Percentiles rank a stretch among this genome's conserved stretches.
phyloP scores from a whole-genome alignment of 2,113 vertebrate species.

The Atractosteus spatula region DNA sequence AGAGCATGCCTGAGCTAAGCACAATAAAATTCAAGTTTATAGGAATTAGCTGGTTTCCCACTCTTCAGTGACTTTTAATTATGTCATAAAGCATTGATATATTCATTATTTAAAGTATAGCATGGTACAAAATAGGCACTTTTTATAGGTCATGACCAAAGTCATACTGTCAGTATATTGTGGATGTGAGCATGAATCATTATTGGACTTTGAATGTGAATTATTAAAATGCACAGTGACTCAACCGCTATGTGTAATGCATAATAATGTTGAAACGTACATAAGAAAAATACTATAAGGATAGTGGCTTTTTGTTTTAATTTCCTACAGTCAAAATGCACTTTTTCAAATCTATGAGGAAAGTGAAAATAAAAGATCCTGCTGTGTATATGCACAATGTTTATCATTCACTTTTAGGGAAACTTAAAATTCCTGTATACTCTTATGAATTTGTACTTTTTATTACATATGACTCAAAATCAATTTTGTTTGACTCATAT shows the following conservation, averaged over 20 bases:
- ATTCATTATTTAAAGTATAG: conserved; percentile 34
- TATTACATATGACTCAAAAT: too few species aligned
- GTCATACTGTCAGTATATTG: conserved; percentile 37
- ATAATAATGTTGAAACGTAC: background rate
- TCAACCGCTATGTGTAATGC: conserved; percentile 20
- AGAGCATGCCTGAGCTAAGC: conserved; percentile 31
- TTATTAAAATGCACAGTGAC: background rate
- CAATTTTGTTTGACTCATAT: too few species aligned
- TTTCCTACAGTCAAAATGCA: too few species aligned
- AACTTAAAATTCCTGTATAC: too few species aligned
- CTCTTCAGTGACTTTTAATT: conserved; percentile 36
- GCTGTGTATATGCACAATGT: too few species aligned
- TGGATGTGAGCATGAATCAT: conserved; percentile 34
- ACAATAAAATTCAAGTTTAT: conserved; percentile 19
- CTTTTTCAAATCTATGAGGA: too few species aligned
- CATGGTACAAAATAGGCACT: conserved; percentile 11
- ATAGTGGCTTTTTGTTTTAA: too few species aligned
- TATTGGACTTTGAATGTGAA: conserved; percentile 31
- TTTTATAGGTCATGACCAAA: conserved; percentile 36
- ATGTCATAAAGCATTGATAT: conserved; percentile 38
- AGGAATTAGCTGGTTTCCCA: conserved; percentile 18
- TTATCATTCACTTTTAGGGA: too few species aligned
- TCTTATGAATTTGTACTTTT: too few species aligned
- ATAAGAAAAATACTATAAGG: too few species aligned
- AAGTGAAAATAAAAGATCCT: too few species aligned